Percentiles rank a stretch among this genome's conserved stretches.
These are phyloP conservation scores for Eleutherodactylus coqui DNA, from an alignment of 2,797 vertebrate species.

Conservation along the genomic window DNA sequence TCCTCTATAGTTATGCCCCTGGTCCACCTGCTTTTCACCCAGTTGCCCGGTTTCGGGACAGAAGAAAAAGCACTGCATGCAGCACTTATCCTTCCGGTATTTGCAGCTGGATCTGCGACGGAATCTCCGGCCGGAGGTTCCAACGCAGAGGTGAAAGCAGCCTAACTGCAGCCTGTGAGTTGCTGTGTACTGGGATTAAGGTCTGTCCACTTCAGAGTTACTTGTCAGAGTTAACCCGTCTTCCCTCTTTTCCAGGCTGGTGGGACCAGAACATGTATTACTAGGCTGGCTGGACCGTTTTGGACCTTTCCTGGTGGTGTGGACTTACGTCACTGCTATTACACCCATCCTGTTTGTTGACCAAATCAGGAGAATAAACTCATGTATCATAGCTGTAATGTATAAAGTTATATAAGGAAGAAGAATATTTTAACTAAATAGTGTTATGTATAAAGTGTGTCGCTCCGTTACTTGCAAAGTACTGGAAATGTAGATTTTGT, in stretches of 20 bases:
- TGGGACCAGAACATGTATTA: slow-evolving; percentile 85
- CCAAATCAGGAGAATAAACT: slow-evolving; percentile 49
- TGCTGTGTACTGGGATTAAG: no score
- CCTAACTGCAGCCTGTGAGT: not conserved
- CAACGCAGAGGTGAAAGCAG: no score
- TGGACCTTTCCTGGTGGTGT: slow-evolving; percentile 9
- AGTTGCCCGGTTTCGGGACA: no score
- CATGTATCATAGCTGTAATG: slow-evolving; percentile 50
- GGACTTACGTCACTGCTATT: not conserved
- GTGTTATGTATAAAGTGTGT: not conserved
- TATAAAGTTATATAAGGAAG: slow-evolving; percentile 43
- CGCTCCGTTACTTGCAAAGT: not conserved
- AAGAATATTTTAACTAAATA: not conserved
- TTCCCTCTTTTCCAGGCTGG: slow-evolving; percentile 72
- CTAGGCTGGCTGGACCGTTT: slow-evolving; percentile 62
- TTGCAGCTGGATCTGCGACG: no score
- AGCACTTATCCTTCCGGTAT: no score
- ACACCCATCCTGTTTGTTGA: slow-evolving; percentile 54
- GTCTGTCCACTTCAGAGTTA: no score
- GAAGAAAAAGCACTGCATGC: no score
- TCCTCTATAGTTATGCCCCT: no score
- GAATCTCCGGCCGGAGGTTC: no score
- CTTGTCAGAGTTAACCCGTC: not conserved
- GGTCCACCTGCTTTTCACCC: no score
- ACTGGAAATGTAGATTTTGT: slow-evolving; percentile 13